Base-by-base conservation (phyloP, 1,140 invertebrate genomes). In the Eciton burchellii region DNA sequence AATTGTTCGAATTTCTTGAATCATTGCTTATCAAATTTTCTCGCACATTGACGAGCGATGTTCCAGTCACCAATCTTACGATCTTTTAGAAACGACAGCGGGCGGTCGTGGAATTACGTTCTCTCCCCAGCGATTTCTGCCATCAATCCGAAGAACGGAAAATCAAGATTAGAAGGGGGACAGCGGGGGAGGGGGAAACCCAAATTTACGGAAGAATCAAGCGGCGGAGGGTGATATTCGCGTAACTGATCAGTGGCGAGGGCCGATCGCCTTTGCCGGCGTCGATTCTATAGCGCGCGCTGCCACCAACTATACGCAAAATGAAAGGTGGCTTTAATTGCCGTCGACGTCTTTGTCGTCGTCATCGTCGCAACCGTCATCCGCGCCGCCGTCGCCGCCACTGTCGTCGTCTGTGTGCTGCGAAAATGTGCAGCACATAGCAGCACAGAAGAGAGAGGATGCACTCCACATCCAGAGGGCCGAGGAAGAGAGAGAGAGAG, bases 311-410 rank as follows among this genome's bases (percentile, higher is more conserved):
- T 93, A 91, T 93, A 93, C 90, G 92, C 91, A 93, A 93, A 94
- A 94, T 93, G 93, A 94, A 94, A 94, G 93, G 93, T 89, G 88
- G 71, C 88, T 92, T 82, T 93, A 93, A 94, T 94, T 93, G 91
- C 91, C 89, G 72, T 65, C 41, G 60, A 70, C 43, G 29, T 43
- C 45, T 60, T 21, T 56, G 21, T 66, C 26, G 77, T 57, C 59
- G n/a, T 63, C 52, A 70, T 56, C 65, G 11, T 54, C 29, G 49
- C 62, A 29, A 24, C 70, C 57, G 26, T 47, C 21, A n/a, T 41
- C 19, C 11, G 16, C 14, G 65, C 43, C 45, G 41, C 12, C 19
- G 43, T 14, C 8, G 4, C 14, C 52, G 66, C 63, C 56, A 12
- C 29, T 21, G 35, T 43, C 41, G 52, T 59, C 19, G 9, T 60